Evolutionary conservation across 2,797 vertebrate genomes (phyloP).

Genomic region (Artibeus lituratus): DNA sequence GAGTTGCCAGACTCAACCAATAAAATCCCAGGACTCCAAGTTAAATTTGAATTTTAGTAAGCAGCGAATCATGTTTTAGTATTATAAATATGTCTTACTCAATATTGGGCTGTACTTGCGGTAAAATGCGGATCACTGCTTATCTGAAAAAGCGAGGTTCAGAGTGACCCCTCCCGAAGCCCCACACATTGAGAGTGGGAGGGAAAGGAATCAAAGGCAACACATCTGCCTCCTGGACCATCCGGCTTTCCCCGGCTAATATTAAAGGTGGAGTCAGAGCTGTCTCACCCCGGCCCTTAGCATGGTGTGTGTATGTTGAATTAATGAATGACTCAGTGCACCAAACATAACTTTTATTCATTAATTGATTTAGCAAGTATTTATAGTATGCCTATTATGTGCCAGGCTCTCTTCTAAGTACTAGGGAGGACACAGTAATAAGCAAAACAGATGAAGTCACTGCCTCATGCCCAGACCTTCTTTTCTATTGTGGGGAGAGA

Average conservation of each 20-base stretch:
- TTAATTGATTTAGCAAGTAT: neutral
- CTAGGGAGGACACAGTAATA: neutral
- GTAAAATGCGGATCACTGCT: neutral
- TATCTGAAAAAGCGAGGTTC: neutral
- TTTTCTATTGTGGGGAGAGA: neutral
- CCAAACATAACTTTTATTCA: neutral
- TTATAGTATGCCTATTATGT: neutral
- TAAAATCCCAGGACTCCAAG: neutral
- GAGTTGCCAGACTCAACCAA: neutral
- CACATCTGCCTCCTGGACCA: neutral
- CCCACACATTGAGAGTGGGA: neutral
- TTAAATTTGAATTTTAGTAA: constrained; percentile 1
- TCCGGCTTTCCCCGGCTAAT: neutral
- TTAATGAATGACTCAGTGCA: neutral
- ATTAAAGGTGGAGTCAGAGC: neutral
- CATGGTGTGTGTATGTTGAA: neutral
- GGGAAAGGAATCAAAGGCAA: neutral
- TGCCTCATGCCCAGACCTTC: neutral
- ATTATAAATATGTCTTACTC: neutral
- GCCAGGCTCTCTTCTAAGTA: neutral
- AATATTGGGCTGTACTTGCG: neutral
- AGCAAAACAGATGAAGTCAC: neutral
- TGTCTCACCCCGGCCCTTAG: neutral
- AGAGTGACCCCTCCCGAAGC: neutral
- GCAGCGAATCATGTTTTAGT: neutral